Evolutionary conservation across 2,113 vertebrate genomes (phyloP), one percentile per base, ranked within the genome.

Genomic region (Zeus faber): DNA sequence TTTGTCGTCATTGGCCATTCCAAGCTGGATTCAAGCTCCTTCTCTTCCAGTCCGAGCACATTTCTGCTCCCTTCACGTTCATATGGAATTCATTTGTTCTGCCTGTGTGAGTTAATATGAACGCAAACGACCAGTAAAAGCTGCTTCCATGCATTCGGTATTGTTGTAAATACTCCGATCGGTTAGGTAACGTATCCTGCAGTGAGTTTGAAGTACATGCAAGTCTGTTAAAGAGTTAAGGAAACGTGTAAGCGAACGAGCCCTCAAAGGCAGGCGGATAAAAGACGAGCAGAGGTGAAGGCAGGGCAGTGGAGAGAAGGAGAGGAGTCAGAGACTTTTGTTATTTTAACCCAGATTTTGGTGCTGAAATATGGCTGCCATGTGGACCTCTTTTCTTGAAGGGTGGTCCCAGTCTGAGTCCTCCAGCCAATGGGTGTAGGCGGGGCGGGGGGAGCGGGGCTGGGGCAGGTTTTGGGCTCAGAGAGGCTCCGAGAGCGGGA

Each of bases 261-360:
- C 4, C 8, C 43, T 5, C 4, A 10, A 43, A 40, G 13, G 13
- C 5, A 11, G 13, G 26, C 3, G 71, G 71, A 65, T 68, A 57
- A 75, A 63, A 71, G 59, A 69, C 54, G 7, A 56, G 77, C 58
- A 49, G 37, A 1, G 41, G 35, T 21, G 33, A 25, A 39, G 31
- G 25, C 10, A 22, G 23, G 6, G 53, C 3, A 24, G 24, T 16
- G 48, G 40, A 22, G 25, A 22, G 26, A 62, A 23, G 47, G 39
- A 26, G 31, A 47, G 26, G 29, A 51, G 29, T 29, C 55, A 54
- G 16, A 31, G 33, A 52, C 59, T 49, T 50, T 58, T 86, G 81
- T 87, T 88, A 53, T 89, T 81, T 67, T 88, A 88, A 88, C 85
- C 86, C 82, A 85, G 77, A 83, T 85, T 85, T 77, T 72, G 44